phyloP scores from a whole-genome alignment of 2,797 vertebrate species.

The Todus mexicanus region DNA sequence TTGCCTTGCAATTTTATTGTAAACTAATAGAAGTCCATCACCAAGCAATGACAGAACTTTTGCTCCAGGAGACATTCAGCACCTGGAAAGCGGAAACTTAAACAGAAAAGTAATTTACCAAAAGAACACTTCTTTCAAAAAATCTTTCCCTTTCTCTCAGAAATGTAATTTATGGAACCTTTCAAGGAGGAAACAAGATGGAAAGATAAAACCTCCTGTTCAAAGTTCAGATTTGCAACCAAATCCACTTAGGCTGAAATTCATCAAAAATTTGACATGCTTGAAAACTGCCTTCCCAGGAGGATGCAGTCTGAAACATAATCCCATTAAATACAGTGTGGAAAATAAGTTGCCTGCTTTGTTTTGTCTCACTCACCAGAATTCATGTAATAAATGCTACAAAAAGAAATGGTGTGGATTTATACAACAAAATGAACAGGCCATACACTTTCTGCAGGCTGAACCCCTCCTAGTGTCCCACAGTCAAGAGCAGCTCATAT shows the following conservation, averaged over 20 bases:
- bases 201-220: conserved; percentile 22
- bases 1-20: neutral
- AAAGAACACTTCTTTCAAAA: conserved; percentile 21
- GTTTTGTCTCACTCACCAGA: conserved; percentile 28
- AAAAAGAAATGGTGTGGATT: neutral
- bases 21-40: neutral
- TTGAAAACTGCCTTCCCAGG: neutral
- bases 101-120: conserved; percentile 9
- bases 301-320: neutral
- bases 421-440: neutral
- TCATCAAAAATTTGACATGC: neutral
- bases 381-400: neutral
- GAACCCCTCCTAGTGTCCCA: neutral
- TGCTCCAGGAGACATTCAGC: neutral
- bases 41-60: neutral
- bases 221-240: neutral
- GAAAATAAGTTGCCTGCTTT: neutral
- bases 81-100: neutral
- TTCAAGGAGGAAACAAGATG: conserved; percentile 33
- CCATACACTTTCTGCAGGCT: neutral
- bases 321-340: neutral
- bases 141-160: neutral
- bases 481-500: neutral
- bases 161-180: conserved; percentile 30
- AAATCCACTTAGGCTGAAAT: conserved; percentile 22